Conservation (phyloP, 2,888 invertebrate species). For the Hirtodrosophila confusa region DNA sequence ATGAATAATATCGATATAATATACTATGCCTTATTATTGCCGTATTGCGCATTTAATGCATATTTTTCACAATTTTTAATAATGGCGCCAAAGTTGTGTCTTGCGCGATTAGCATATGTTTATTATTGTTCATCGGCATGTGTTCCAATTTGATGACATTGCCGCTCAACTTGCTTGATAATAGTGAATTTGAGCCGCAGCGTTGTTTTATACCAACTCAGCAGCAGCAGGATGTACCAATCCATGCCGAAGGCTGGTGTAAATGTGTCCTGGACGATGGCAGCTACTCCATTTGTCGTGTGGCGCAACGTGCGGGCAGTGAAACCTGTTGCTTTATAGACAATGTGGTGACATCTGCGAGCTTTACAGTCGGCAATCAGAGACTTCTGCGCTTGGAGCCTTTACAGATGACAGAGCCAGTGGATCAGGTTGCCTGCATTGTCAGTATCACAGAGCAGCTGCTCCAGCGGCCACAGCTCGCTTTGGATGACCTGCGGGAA, state of each 20-base stretch:
- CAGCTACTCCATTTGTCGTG: slow-evolving; percentile 59
- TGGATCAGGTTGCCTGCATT: slow-evolving; percentile 34
- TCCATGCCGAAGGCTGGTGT: slow-evolving; percentile 38
- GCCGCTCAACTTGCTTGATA: slow-evolving; percentile 60
- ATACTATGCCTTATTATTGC: background rate
- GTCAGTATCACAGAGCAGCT: slow-evolving; percentile 46
- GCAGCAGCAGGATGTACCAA: background rate
- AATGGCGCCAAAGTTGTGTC: slow-evolving; percentile 9
- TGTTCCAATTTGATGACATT: slow-evolving; percentile 54
- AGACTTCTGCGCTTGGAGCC: slow-evolving; percentile 31
- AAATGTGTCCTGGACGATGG: slow-evolving; percentile 59
- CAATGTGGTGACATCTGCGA: slow-evolving; percentile 53
- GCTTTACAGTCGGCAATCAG: slow-evolving; percentile 29
- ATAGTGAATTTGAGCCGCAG: slow-evolving; percentile 43
- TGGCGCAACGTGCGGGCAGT: slow-evolving; percentile 47
- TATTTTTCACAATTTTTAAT: background rate
- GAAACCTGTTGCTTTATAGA: slow-evolving; percentile 73
- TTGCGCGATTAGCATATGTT: slow-evolving; percentile 5
- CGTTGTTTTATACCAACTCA: slow-evolving; percentile 46
- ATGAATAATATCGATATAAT: background rate
- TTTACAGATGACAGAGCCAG: background rate
- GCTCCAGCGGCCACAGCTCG: slow-evolving; percentile 24
- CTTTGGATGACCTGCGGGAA: slow-evolving; percentile 31
- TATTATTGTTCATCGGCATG: slow-evolving; percentile 33
- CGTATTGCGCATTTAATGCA: background rate